Base-by-base conservation (phyloP, 2,113 vertebrate genomes). In the Arothron firmamentum region DNA sequence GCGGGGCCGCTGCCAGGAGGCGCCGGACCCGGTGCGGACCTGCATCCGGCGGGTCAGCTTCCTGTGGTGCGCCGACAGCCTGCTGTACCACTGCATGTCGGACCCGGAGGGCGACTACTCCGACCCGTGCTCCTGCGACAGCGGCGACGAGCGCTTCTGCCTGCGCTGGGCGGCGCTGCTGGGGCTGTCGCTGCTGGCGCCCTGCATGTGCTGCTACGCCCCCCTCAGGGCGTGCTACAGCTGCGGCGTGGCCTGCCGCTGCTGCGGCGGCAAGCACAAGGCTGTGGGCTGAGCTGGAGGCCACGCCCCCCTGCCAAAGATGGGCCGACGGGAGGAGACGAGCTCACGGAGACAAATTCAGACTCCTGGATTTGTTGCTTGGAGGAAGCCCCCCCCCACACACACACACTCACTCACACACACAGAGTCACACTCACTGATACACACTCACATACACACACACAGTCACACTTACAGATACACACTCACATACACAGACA, bases 81-180 rank as follows among this genome's bases (percentile, higher is more conserved):
- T 98, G 90, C 92, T 98, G 70, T 98, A 98, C 74, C 96, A 98
- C 91, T 98, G 96, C 85, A 97, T 98, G 96, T 97, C 96, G 1
- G 96, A 98, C 85, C 92, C 96, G 0, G 96, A 98, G 92, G 96
- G 96, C 9, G 96, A 98, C 76, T 98, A 95, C 56, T 94, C 92
- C 7, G 96, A 98, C 92, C 94, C 96, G 31, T 98, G 96, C 86
- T 98, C 96, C 3, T 98, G 96, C 0, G 95, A 98, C 79, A 93
- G 93, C 65, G 90, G 91, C 79, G 96, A 98, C 76, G 96, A 97
- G 83, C 94, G 94, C 72, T 96, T 96, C 90, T 96, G 95, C 85
- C 92, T 97, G 81, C 94, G 96, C 88, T 98, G 96, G 96, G 85
- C 93, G 81, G 95, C 94, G 2, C 90, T 98, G 79, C 87, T 96